phyloP scores from a whole-genome alignment of 2,113 vertebrate genomes.

The Ptyas mucosa region DNA sequence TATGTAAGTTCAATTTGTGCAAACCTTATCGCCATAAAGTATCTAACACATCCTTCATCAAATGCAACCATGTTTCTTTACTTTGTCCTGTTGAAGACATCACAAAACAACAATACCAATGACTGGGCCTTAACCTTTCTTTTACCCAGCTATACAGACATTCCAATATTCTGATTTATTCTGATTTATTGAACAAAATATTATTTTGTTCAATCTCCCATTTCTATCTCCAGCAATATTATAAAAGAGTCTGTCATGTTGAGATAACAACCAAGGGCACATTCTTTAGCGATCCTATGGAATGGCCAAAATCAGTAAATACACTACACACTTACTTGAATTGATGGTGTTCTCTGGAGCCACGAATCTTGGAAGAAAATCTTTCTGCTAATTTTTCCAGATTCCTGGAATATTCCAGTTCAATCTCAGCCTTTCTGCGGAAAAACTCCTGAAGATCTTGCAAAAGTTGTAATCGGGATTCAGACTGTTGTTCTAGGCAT shows the following conservation, averaged over 20 bases:
- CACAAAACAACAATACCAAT: neutral
- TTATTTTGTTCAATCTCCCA: neutral
- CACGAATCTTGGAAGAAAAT: constrained; percentile 96
- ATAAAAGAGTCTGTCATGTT: neutral
- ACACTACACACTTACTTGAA: constrained; percentile 83
- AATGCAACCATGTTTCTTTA: neutral
- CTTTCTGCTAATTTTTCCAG: constrained; percentile 95
- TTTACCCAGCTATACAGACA: neutral
- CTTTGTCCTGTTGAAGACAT: neutral
- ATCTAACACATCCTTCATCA: neutral
- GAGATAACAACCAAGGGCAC: neutral
- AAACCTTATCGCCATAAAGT: neutral
- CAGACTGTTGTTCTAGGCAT: constrained; percentile 97
- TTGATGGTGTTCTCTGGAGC: constrained; percentile 92
- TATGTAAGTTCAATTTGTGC: neutral
- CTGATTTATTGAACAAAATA: neutral
- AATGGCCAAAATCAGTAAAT: neutral
- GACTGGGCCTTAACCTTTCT: neutral
- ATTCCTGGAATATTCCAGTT: constrained; percentile 94
- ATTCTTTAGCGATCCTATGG: fast-evolving
- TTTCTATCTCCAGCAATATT: neutral
- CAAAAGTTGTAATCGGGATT: constrained; percentile 93
- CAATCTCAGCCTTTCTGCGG: constrained; percentile 93
- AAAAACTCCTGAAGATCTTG: constrained; percentile 99
- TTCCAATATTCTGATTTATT: neutral